phyloP scores from a whole-genome alignment of 2,888 invertebrate genomes.

The Zelleria hepariella region DNA sequence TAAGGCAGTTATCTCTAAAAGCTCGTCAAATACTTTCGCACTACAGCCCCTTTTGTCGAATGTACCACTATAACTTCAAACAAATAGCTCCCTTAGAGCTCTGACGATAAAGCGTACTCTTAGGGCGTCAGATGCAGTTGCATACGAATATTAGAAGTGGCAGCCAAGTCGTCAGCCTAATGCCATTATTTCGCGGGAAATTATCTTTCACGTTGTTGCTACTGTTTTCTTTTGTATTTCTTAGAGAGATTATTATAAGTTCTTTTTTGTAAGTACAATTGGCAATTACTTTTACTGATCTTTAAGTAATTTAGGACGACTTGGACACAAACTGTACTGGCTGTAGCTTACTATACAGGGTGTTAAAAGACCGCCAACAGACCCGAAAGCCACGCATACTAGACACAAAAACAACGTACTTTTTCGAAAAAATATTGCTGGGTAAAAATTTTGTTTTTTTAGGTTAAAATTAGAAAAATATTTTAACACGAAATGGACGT shows the following conservation, averaged over 20 bases:
- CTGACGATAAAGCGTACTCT: slow-evolving; percentile 6
- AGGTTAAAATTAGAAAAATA: too few species aligned
- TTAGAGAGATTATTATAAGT: neutral
- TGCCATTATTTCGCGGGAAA: slow-evolving; percentile 1
- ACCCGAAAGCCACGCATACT: too few species aligned
- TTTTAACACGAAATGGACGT: too few species aligned
- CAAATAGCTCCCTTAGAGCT: slow-evolving; percentile 23
- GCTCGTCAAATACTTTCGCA: slow-evolving; percentile 56
- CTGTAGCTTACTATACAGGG: too few species aligned
- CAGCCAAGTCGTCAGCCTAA: neutral
- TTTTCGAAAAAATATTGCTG: too few species aligned
- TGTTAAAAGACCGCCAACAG: too few species aligned
- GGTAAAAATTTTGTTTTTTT: too few species aligned
- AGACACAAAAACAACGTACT: too few species aligned
- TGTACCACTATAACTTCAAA: slow-evolving; percentile 16
- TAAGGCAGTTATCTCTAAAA: slow-evolving; percentile 57
- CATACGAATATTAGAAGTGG: slow-evolving; percentile 3
- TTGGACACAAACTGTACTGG: too few species aligned
- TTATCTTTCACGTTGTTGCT: neutral
- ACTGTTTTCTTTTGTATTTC: neutral
- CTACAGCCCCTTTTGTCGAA: slow-evolving; percentile 31
- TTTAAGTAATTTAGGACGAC: neutral
- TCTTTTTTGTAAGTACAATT: neutral
- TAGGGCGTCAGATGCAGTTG: neutral
- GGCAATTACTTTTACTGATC: neutral